A percentile compares a stretch with the other conserved stretches of the same genome.
phyloP scores from a whole-genome alignment of 92 coral and sea anemone species.

The Zoanthus solanderi region DNA sequence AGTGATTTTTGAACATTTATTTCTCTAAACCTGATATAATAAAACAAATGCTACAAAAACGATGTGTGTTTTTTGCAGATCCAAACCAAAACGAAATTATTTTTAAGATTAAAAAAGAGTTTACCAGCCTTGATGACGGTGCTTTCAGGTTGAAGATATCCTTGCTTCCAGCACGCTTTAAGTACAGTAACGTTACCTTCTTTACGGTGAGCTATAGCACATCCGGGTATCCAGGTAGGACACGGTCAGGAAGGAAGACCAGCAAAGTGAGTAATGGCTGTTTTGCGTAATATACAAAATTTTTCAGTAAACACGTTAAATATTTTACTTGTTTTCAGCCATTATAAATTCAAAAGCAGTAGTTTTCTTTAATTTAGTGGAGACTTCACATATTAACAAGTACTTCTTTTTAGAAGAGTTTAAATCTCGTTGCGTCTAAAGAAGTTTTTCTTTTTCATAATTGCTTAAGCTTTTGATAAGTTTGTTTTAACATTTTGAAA shows the following conservation, averaged over 20 bases:
- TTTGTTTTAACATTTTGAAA: no score
- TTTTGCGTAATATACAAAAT: background rate
- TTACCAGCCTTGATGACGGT: background rate
- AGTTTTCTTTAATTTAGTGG: no score
- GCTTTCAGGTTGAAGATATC: background rate
- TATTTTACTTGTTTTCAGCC: no score
- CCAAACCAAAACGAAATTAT: background rate
- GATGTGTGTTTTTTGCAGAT: background rate
- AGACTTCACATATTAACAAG: no score
- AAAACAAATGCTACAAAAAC: no score
- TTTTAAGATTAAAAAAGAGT: background rate
- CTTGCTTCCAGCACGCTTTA: conserved; percentile 19
- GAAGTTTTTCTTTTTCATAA: no score
- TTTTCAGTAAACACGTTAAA: background rate
- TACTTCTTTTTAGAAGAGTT: no score
- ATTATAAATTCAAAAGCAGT: background rate
- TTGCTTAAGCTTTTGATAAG: no score
- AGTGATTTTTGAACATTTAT: no score
- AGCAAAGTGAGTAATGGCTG: background rate
- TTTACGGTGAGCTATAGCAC: conserved; percentile 8
- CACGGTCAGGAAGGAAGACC: background rate
- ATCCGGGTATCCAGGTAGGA: conserved; percentile 32
- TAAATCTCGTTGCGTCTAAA: no score
- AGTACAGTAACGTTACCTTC: conserved; percentile 38
- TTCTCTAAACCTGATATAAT: no score